Evolutionary conservation across 2,113 vertebrate species (phyloP).

Genomic region (Xiphorhynchus elegans): DNA sequence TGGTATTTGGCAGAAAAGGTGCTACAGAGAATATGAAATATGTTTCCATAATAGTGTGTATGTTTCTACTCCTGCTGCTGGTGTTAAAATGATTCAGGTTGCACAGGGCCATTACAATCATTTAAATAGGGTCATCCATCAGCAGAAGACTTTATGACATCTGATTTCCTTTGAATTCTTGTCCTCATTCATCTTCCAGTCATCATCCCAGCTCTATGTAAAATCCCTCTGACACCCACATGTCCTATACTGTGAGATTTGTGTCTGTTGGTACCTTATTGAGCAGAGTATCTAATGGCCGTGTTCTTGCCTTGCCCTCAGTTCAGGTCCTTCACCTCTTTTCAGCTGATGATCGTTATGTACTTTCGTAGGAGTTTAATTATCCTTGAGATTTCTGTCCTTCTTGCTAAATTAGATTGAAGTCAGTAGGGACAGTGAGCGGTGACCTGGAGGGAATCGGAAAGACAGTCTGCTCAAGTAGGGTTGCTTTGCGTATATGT

Average conservation of each 20-base stretch:
- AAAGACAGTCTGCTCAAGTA: not conserved
- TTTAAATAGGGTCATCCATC: not conserved
- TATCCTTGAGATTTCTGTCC: not conserved
- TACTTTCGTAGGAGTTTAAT: not conserved
- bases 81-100: not conserved
- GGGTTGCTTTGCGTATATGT: not conserved
- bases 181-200: not conserved
- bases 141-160: not conserved
- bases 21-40: not conserved
- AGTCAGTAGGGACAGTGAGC: not conserved
- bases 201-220: not conserved
- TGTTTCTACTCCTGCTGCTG: not conserved
- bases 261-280: not conserved
- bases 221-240: not conserved
- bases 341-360: not conserved
- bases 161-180: not conserved
- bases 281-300: not conserved
- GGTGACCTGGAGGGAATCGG: not conserved
- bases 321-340: not conserved
- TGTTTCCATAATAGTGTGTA: not conserved
- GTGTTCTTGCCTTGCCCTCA: not conserved
- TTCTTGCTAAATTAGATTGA: not conserved
- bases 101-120: not conserved
- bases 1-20: not conserved
- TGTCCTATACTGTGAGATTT: not conserved